Percentiles rank a stretch among this genome's conserved stretches.
Conservation (phyloP, 2,797 vertebrate species). For the Siniperca undulata region DNA sequence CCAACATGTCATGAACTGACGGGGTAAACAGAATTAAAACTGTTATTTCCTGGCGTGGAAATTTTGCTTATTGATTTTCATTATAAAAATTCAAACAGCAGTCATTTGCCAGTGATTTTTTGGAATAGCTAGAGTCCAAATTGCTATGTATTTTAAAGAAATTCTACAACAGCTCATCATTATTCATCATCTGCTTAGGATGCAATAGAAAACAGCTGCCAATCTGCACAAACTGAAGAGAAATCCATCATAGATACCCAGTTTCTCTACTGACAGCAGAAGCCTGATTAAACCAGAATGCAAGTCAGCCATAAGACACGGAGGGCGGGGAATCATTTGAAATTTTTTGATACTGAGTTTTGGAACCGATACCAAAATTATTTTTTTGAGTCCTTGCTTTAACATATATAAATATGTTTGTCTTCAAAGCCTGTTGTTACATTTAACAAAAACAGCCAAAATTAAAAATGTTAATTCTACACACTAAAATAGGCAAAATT, state of each 20-base stretch:
- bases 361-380: background rate
- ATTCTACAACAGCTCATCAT: background rate
- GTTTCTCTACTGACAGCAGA: background rate
- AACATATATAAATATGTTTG: too few species aligned
- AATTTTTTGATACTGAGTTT: too few species aligned
- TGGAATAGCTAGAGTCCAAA: background rate
- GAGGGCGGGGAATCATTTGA: too few species aligned
- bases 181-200: background rate
- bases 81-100: background rate
- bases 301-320: background rate
- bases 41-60: background rate
- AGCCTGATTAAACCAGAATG: background rate
- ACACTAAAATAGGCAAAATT: background rate
- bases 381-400: background rate
- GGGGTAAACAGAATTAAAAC: slow-evolving; percentile 10
- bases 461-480: background rate
- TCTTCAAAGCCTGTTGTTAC: background rate
- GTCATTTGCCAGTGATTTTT: background rate
- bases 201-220: background rate
- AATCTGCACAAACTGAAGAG: background rate
- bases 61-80: background rate
- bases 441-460: background rate
- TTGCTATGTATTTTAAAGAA: background rate
- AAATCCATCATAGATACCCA: too few species aligned
- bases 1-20: slow-evolving; percentile 21